Percentiles rank a stretch among this genome's conserved stretches.
These are phyloP conservation scores for Acromyrmex charruanus DNA, from an alignment of 1,140 invertebrate species.

Conservation along the genomic window DNA sequence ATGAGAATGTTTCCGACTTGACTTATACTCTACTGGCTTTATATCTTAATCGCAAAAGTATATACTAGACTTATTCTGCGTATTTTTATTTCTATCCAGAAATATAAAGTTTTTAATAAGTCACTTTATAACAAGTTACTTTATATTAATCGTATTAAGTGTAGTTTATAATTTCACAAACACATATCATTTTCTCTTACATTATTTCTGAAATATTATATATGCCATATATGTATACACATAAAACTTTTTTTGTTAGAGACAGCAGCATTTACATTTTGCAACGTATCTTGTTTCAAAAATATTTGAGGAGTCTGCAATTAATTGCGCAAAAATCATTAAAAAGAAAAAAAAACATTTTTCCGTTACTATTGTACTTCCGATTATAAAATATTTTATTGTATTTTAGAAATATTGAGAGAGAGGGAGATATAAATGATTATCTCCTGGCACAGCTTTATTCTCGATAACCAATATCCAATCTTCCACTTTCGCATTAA, in stretches of 20 bases:
- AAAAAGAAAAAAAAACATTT: not conserved
- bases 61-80: not conserved
- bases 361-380: not conserved
- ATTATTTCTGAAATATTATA: not conserved
- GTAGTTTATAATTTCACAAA: not conserved
- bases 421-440: not conserved
- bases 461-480: constrained; percentile 22
- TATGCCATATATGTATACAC: not conserved
- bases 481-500: constrained; percentile 31
- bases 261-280: not conserved
- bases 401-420: not conserved
- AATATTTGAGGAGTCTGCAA: not conserved
- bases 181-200: not conserved
- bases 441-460: not conserved
- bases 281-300: not conserved
- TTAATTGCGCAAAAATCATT: not conserved
- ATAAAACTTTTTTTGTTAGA: not conserved
- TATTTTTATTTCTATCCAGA: not conserved
- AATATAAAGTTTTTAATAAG: not conserved
- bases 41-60: not conserved
- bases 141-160: not conserved
- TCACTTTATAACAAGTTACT: not conserved
- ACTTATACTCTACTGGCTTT: not conserved
- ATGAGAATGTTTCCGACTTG: not conserved
- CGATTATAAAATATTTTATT: not conserved